These are phyloP conservation scores for Pseudopleuronectes americanus DNA, from an alignment of 2,797 vertebrate species.

Conservation along the genomic window DNA sequence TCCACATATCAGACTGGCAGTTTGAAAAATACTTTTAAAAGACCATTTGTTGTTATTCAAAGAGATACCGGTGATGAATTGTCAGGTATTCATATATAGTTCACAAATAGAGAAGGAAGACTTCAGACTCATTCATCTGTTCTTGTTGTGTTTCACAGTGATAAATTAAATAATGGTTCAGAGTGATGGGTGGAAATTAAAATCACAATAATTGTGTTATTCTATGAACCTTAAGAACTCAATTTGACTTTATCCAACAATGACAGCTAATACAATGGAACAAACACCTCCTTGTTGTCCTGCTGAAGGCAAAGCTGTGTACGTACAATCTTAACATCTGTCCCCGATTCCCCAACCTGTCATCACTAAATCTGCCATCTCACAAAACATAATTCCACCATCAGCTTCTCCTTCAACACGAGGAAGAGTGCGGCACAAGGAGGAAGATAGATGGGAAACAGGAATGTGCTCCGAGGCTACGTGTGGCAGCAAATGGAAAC, in stretches of 20 bases:
- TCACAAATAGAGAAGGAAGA: too few relatives aligned
- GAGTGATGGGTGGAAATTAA: neutral
- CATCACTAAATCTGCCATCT: neutral
- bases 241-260: neutral
- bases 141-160: neutral
- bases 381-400: neutral
- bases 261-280: neutral
- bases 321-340: too few relatives aligned
- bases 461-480: slow-evolving; percentile 6
- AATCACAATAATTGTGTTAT: slow-evolving; percentile 3
- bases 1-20: too few relatives aligned
- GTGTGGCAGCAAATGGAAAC: slow-evolving; percentile 3
- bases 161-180: neutral
- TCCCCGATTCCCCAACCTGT: neutral
- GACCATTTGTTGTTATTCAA: too few relatives aligned
- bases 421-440: neutral
- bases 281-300: neutral
- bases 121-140: too few relatives aligned
- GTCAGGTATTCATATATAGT: too few relatives aligned
- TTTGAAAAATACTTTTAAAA: too few relatives aligned
- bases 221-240: neutral
- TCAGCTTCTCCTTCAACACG: neutral
- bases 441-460: slow-evolving; percentile 3
- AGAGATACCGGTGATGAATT: too few relatives aligned
- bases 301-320: neutral